phyloP scores from a whole-genome alignment of 2,113 vertebrate species.

The Syngnathus floridae region DNA sequence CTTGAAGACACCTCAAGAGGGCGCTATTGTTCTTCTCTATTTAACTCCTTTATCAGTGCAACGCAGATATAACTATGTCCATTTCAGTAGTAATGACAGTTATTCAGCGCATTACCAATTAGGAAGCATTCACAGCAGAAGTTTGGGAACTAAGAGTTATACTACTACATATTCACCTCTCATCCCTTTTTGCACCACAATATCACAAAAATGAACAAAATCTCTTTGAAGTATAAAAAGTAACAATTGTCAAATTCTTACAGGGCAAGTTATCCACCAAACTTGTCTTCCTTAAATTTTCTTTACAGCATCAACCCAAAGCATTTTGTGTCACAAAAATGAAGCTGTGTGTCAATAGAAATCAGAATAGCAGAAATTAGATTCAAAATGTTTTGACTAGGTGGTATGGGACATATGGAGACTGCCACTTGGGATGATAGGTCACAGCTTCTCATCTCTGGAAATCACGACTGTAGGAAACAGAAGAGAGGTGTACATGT shows the following conservation, averaged over 20 bases:
- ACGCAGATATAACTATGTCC: slow-evolving; percentile 2
- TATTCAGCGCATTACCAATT: not conserved
- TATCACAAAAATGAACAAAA: not conserved
- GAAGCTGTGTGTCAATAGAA: slow-evolving; percentile 11
- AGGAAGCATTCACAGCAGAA: slow-evolving; percentile 15
- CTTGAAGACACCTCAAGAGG: slow-evolving; percentile 4
- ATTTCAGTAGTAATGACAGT: not conserved
- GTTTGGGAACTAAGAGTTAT: slow-evolving; percentile 2
- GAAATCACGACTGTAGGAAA: slow-evolving; percentile 63
- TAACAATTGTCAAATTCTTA: slow-evolving; percentile 11
- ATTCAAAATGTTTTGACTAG: not conserved
- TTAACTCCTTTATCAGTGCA: slow-evolving; percentile 19
- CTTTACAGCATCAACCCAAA: slow-evolving; percentile 1
- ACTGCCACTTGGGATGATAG: slow-evolving; percentile 21
- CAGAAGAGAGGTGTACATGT: not conserved
- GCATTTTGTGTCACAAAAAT: slow-evolving; percentile 1
- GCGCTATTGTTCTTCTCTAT: not conserved
- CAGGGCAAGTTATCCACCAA: not conserved
- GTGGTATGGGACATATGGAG: too few species aligned
- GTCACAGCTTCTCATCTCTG: slow-evolving; percentile 34
- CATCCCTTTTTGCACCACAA: not conserved
- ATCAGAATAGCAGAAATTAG: slow-evolving; percentile 14
- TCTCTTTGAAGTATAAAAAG: not conserved
- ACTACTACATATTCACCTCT: not conserved
- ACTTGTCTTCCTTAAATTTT: not conserved